Evolutionary conservation across 1,140 invertebrate species (phyloP), one percentile per base, ranked within the genome.

Genomic region (Tribolium madens): DNA sequence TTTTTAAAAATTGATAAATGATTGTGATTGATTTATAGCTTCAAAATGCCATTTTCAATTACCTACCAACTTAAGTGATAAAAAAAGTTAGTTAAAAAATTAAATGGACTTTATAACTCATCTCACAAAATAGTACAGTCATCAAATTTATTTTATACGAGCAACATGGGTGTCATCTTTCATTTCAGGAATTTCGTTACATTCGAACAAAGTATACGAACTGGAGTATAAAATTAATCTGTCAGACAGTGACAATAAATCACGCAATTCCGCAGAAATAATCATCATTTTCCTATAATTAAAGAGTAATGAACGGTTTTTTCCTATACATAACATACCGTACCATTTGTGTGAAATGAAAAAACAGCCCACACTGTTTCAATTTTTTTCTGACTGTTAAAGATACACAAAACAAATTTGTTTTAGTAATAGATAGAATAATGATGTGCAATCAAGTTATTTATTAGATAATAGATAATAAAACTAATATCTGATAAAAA

Each of bases 171-270:
- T 33, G 57, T 64, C 57, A 64, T 64, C 57, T 64, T 64, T 64
- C 57, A 64, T 64, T 64, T 14, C 26, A 33, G 57, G 13, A 64
- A 33, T 64, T 64, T 42, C 57, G 57, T 13, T 64, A 31, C 57
- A 64, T 64, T 64, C 57, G 21, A 33, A 31, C 57, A 64, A 64
- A 64, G 17, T 64, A n/a, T n/a, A 64, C 57, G 57, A 64, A 33
- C 57, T 64, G 57, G 26, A 33, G 57, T 64, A 64, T 64, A 64
- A 64, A 64, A 64, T 64, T 64, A 64, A 64, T 64, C 21, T 64
- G 57, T 64, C 57, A 64, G 57, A 64, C 57, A 64, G 12, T 64
- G 57, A 36, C 57, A 33, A 64, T 64, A 26, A 33, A 64, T 64
- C 57, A 64, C 57, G 57, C 57, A 64, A 64, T 64, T 33, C 26